Evolutionary conservation across 2,113 vertebrate species (phyloP).

Genomic region (Piaya cayana): DNA sequence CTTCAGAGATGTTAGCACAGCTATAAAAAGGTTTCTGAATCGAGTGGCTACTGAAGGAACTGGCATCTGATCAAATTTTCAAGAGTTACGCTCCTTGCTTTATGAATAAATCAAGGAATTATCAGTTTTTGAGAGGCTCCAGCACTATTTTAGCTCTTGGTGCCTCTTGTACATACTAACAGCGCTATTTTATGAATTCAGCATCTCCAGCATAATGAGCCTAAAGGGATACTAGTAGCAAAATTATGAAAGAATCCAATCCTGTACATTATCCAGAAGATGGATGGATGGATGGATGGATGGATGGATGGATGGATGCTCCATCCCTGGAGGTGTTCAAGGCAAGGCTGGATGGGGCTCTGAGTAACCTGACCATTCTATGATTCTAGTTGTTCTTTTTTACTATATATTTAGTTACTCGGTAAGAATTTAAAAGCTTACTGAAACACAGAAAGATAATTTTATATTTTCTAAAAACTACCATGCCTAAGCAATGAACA

Average conservation of each 20-base stretch:
- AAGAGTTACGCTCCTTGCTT: slow-evolving; percentile 29
- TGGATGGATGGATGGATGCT: background rate
- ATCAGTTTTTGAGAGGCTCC: background rate
- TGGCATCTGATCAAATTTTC: slow-evolving; percentile 67
- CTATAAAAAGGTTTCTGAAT: slow-evolving; percentile 56
- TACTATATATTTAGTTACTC: background rate
- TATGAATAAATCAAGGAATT: slow-evolving; percentile 59
- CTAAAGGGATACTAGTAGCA: background rate
- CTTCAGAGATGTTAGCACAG: slow-evolving; percentile 33
- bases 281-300: too few relatives aligned
- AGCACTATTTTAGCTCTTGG: background rate
- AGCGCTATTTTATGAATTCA: background rate
- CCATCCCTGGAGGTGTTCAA: too few relatives aligned
- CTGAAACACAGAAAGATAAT: background rate
- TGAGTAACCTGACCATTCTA: too few relatives aligned
- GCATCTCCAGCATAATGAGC: background rate
- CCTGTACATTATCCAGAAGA: background rate
- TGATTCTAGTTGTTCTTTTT: background rate
- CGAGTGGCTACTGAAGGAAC: slow-evolving; percentile 43
- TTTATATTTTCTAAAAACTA: background rate
- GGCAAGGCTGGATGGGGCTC: too few relatives aligned
- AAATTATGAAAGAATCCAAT: background rate
- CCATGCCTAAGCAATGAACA: background rate
- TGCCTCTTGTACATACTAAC: background rate
- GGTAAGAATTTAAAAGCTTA: background rate